A percentile compares a stretch with the other conserved stretches of the same genome.
These are phyloP conservation scores for Harpagifer antarcticus DNA, from an alignment of 2,797 vertebrate species.

Conservation along the genomic window DNA sequence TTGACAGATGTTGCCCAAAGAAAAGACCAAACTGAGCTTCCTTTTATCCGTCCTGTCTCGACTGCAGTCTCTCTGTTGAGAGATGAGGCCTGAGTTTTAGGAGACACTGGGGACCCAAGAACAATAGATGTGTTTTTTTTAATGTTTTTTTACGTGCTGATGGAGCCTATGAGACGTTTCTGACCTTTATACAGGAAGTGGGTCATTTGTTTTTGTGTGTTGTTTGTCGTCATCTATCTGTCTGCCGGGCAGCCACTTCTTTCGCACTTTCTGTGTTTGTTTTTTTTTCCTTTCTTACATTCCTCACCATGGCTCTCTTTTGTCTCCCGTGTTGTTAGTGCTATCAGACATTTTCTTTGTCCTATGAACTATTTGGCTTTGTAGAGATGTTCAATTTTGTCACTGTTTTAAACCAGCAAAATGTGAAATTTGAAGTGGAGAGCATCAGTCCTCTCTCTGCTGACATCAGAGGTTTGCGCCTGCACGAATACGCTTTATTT, in stretches of 20 bases:
- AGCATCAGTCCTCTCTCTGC: neutral
- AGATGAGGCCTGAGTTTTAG: conserved; percentile 16
- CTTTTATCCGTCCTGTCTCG: neutral
- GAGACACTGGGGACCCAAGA: conserved; percentile 33
- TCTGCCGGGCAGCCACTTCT: conserved; percentile 54
- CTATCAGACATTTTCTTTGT: conserved; percentile 28
- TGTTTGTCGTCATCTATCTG: conserved; percentile 60
- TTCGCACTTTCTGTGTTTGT: conserved; percentile 46
- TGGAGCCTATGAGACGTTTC: conserved; percentile 50
- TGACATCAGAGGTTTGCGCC: neutral
- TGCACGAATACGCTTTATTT: neutral
- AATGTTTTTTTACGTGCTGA: conserved; percentile 40
- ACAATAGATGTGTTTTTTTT: conserved; percentile 54
- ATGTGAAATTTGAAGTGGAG: neutral
- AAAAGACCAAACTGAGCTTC: neutral
- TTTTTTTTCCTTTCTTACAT: conserved; percentile 45
- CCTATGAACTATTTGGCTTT: conserved; percentile 28
- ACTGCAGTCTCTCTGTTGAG: conserved; percentile 23
- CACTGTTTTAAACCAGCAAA: conserved; percentile 5
- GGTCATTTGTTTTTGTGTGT: conserved; percentile 61
- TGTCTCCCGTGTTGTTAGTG: conserved; percentile 42
- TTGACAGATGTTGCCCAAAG: neutral
- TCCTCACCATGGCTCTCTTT: conserved; percentile 38
- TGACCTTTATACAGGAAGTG: conserved; percentile 67
- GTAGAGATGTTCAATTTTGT: conserved; percentile 23